phyloP scores from a whole-genome alignment of 1,140 invertebrate genomes.

The Aphelinus certus region DNA sequence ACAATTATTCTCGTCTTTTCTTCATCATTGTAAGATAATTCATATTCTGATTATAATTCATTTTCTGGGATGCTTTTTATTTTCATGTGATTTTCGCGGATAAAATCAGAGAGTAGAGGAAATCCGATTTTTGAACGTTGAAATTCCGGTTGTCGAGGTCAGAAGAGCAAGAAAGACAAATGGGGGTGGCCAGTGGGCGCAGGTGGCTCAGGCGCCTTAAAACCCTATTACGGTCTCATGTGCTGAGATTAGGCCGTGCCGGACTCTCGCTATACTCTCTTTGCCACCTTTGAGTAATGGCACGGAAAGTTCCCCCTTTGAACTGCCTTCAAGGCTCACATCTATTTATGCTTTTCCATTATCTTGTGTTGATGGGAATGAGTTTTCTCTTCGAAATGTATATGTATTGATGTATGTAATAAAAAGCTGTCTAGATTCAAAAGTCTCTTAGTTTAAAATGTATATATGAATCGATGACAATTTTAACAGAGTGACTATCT shows the following conservation, averaged over 20 bases:
- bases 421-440: too few species aligned
- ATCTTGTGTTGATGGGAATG: too few species aligned
- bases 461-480: too few species aligned
- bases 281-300: slow-evolving; percentile 64
- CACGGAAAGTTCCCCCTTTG: slow-evolving; percentile 34
- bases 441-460: too few species aligned
- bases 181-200: slow-evolving; percentile 56
- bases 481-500: too few species aligned
- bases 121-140: slow-evolving; percentile 17
- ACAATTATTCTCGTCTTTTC: too few species aligned
- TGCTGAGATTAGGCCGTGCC: slow-evolving; percentile 63
- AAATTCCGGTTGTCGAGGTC: slow-evolving; percentile 30
- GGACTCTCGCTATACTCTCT: slow-evolving; percentile 48
- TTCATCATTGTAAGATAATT: too few species aligned
- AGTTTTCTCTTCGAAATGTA: too few species aligned
- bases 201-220: slow-evolving; percentile 65
- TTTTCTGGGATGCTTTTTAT: too few species aligned
- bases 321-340: not conserved
- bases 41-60: too few species aligned
- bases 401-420: too few species aligned
- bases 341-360: not conserved
- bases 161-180: slow-evolving; percentile 55
- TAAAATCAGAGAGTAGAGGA: not conserved
- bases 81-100: not conserved
- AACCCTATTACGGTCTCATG: slow-evolving; percentile 67